phyloP scores from a whole-genome alignment of 2,888 invertebrate species.

The Synanthedon formicaeformis region DNA sequence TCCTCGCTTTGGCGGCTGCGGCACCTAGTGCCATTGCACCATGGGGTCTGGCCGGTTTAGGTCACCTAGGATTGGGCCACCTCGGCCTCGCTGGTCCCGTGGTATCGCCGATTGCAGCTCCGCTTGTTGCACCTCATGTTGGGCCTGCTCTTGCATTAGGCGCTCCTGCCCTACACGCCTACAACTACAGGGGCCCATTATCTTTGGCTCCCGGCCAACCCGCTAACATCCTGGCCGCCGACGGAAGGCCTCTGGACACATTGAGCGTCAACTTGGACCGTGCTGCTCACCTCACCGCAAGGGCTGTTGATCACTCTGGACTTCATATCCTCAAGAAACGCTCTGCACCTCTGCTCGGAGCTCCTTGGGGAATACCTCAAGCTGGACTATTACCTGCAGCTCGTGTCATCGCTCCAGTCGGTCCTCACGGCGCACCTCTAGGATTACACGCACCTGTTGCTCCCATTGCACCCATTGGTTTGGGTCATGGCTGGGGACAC shows the following conservation, averaged over 20 bases:
- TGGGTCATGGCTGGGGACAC: slow-evolving; percentile 6
- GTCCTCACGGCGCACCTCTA: slow-evolving; percentile 4
- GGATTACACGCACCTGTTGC: slow-evolving; percentile 4
- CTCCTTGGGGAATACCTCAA: slow-evolving; percentile 28
- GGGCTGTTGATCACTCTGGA: slow-evolving; percentile 36
- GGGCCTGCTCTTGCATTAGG: slow-evolving; percentile 15
- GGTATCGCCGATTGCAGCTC: slow-evolving; percentile 18
- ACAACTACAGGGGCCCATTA: slow-evolving; percentile 56
- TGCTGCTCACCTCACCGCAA: slow-evolving; percentile 49
- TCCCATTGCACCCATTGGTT: slow-evolving; percentile 10
- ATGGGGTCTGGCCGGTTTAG: slow-evolving; percentile 5
- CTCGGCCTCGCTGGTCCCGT: slow-evolving; percentile 17
- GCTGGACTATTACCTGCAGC: slow-evolving; percentile 27
- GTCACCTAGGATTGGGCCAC: slow-evolving; percentile 10
- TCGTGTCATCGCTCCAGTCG: slow-evolving; percentile 19
- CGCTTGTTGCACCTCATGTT: slow-evolving; percentile 24
- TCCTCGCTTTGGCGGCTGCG: slow-evolving; percentile 70
- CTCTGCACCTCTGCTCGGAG: slow-evolving; percentile 41
- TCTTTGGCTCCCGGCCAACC: slow-evolving; percentile 58
- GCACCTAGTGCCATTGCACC: slow-evolving; percentile 35
- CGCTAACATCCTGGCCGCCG: slow-evolving; percentile 52
- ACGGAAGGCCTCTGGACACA: slow-evolving; percentile 61
- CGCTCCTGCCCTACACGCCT: slow-evolving; percentile 30
- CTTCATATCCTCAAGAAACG: slow-evolving; percentile 39
- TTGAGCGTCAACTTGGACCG: slow-evolving; percentile 60